Percentiles rank a stretch among this genome's conserved stretches.
These are phyloP conservation scores for Ceratina japonica DNA, from an alignment of 1,140 invertebrate species.

Conservation along the genomic window DNA sequence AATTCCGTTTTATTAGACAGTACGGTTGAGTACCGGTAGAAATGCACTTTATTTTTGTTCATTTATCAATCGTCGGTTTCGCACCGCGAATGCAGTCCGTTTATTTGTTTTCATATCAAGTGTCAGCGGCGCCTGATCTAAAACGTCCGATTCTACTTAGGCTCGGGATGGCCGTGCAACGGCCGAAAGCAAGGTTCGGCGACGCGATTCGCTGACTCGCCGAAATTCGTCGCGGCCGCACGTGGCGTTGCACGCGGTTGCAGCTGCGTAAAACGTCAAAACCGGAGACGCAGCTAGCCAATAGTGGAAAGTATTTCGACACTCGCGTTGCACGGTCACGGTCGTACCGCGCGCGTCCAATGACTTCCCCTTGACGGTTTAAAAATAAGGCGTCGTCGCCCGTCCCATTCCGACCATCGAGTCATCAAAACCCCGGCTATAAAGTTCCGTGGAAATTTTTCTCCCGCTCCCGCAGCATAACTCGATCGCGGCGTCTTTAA, in stretches of 20 bases:
- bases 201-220: neutral
- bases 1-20: too few species aligned
- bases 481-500: too few species aligned
- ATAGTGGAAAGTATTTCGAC: slow-evolving; percentile 21
- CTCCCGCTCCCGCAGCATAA: too few species aligned
- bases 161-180: too few species aligned
- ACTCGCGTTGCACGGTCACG: neutral
- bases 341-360: slow-evolving; percentile 11
- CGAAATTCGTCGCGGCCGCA: slow-evolving; percentile 9
- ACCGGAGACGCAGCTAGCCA: neutral
- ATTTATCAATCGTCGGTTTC: too few species aligned
- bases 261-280: too few species aligned
- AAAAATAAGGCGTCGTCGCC: slow-evolving; percentile 13
- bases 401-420: neutral
- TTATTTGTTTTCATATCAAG: too few species aligned
- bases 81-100: too few species aligned
- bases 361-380: neutral
- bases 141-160: slow-evolving; percentile 1
- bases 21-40: too few species aligned
- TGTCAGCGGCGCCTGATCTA: neutral
- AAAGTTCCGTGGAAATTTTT: neutral
- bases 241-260: slow-evolving; percentile 18
- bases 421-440: neutral
- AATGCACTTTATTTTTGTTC: too few species aligned
- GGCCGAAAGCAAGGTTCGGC: too few species aligned